Evolutionary conservation across 2,113 vertebrate species (phyloP).

Genomic region (Sclerurus mexicanus): DNA sequence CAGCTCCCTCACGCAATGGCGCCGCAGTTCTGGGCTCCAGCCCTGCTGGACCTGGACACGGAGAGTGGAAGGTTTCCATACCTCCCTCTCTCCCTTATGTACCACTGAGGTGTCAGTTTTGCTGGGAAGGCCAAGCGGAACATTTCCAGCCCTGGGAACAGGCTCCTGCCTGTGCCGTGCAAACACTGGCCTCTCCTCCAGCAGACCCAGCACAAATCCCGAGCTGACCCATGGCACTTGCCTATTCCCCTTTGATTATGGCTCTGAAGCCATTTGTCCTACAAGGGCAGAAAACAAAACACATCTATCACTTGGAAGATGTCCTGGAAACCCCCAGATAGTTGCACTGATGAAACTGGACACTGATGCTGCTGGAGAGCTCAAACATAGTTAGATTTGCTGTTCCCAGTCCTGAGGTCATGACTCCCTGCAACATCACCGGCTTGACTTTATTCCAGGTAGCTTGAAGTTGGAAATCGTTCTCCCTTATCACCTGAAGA

Average conservation of each 20-base stretch:
- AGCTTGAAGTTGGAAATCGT: background rate
- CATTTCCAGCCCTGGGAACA: background rate
- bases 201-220: background rate
- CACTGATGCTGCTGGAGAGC: background rate
- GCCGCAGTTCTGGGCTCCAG: background rate
- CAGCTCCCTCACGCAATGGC: background rate
- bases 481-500: background rate
- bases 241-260: background rate
- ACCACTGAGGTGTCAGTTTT: background rate
- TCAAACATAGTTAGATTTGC: background rate
- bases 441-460: constrained; percentile 16
- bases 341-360: background rate
- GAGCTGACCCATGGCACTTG: background rate
- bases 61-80: background rate
- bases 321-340: background rate
- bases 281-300: constrained; percentile 5
- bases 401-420: background rate
- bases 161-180: background rate
- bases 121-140: background rate
- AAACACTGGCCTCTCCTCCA: background rate
- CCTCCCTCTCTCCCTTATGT: background rate
- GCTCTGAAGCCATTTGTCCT: constrained; percentile 10
- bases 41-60: accelerated
- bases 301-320: constrained; percentile 16
- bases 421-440: background rate